Evolutionary conservation across 2,113 vertebrate species (phyloP), one percentile per base, ranked within the genome.

Genomic region (Thamnaconus septentrionalis): DNA sequence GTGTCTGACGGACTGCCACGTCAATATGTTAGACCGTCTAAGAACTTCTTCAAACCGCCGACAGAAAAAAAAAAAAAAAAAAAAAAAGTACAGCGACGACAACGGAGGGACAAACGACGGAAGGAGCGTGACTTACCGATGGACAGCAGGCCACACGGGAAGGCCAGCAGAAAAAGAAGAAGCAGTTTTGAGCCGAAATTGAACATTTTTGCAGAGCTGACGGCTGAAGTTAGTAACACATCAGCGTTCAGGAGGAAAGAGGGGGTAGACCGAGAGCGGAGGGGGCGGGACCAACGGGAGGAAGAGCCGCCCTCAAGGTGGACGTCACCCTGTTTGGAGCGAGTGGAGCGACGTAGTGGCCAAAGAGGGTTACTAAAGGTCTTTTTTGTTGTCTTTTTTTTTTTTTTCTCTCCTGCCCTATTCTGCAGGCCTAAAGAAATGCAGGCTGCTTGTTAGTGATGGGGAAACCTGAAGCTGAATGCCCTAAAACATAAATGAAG

Each of bases 111-210:
- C 48, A n/a, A 50, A 50, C 48, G n/a, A n/a, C 48, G 4, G 48
- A 9, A 50, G 9, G 41, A 44, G 57, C 0, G 3, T 3, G 4
- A 80, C 88, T 88, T 61, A 92, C 91, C 88, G 43, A 84, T 12
- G 41, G 80, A 79, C 9, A 87, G 48, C 0, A 90, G 39, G 0
- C 85, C 81, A 3, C 86, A 90, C 2, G 88, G 90, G 50, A 92
- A 89, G 53, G 89, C 86, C 51, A 92, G 57, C 1, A 92, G 81
- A 6, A 91, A 84, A 5, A 91, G 46, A 8, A 92, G 60, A 61
- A 89, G 4, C 9, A 88, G 3, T 61, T 88, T 91, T 1, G 87
- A 71, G 0, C 80, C 74, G 5, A 90, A 76, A 42, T 56, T 49
- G 41, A 87, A 85, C 91, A 92, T 92, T 81, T 82, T 86, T 41